Base-by-base conservation (phyloP, 2,797 vertebrate genomes). In the Rhinella marina region DNA sequence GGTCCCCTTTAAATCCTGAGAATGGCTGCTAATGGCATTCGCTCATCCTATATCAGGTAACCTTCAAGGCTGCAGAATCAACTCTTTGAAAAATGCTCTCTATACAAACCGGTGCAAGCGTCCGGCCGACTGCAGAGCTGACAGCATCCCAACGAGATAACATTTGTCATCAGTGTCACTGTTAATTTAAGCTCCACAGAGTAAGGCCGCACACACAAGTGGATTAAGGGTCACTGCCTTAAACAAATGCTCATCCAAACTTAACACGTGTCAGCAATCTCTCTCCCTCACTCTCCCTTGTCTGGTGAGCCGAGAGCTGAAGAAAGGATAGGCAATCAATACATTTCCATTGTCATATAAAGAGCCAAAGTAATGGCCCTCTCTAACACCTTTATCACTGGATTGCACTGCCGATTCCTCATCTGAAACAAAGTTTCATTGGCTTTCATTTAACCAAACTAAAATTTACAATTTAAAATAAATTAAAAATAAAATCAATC, bases 251-350 rank as follows among this genome's bases (percentile, higher is more conserved):
- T 87, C 82, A 81, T 83, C 88, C 32, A 90, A 90, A 86, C 84
- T 81, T 83, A 61, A 84, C 90, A 50, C 80, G 59, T 91, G 85
- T 91, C 87, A 92, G 88, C 86, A 85, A 85, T 90, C 91, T 88
- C 78, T 88, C 10, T 70, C 84, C 32, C 52, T 75, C 77, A 25
- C 81, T 72, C 41, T 52, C 84, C 86, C 57, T 87, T 87, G 85
- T 75, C 88, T 87, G 82, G 88, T 88, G 76, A 91, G 81, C 78
- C 88, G 88, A 70, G 89, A 91, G 91, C 27, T 90, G 89, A 85
- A 52, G n/a, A 81, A 90, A 62, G 88, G 90, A 90, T 89, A 41
- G 85, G 41, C 91, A 91, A 92, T 93, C 92, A 89, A 89, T 91
- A 89, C 32, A 84, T 25, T 11, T 87, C 79, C 77, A 88, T 90